Percentiles rank a stretch among this genome's conserved stretches.
Evolutionary conservation across 2,797 vertebrate genomes (phyloP).

Genomic region (Cottoperca gobio): DNA sequence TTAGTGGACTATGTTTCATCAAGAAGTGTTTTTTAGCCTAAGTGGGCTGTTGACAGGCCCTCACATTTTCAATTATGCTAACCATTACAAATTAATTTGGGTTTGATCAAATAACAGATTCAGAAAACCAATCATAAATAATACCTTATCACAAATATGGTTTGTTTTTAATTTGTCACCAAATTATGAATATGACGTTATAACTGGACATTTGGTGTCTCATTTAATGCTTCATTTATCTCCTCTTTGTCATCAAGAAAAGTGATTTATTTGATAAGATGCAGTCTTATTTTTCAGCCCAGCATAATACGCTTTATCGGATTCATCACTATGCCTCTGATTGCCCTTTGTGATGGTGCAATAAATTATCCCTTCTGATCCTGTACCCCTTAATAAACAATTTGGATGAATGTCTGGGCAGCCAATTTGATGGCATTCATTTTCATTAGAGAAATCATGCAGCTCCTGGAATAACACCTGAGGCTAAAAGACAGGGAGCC

Average conservation of each 20-base stretch:
- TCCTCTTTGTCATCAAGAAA: constrained; percentile 45
- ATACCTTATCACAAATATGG: constrained; percentile 26
- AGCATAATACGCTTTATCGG: constrained; percentile 76
- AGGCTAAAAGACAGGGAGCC: constrained; percentile 59
- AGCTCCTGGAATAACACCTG: constrained; percentile 77
- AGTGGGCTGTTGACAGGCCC: constrained; percentile 3
- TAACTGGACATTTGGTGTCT: constrained; percentile 33
- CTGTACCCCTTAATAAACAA: constrained; percentile 80
- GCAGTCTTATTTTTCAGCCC: constrained; percentile 58
- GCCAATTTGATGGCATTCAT: constrained; percentile 82
- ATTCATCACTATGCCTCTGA: constrained; percentile 69
- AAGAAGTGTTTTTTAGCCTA: background rate
- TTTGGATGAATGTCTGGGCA: constrained; percentile 82
- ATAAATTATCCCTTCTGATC: constrained; percentile 80
- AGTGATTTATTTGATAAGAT: constrained; percentile 65
- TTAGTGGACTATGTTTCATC: background rate
- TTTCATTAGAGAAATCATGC: constrained; percentile 81
- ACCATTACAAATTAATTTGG: constrained; percentile 17
- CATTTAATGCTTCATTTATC: constrained; percentile 47
- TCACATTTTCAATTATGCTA: constrained; percentile 19
- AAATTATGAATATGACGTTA: constrained; percentile 31
- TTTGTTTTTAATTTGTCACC: constrained; percentile 38
- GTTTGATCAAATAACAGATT: constrained; percentile 7
- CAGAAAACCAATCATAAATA: constrained; percentile 29
- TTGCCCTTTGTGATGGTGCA: constrained; percentile 76